Conservation (phyloP, 2,113 vertebrate species). For the Cichladusa arquata region DNA sequence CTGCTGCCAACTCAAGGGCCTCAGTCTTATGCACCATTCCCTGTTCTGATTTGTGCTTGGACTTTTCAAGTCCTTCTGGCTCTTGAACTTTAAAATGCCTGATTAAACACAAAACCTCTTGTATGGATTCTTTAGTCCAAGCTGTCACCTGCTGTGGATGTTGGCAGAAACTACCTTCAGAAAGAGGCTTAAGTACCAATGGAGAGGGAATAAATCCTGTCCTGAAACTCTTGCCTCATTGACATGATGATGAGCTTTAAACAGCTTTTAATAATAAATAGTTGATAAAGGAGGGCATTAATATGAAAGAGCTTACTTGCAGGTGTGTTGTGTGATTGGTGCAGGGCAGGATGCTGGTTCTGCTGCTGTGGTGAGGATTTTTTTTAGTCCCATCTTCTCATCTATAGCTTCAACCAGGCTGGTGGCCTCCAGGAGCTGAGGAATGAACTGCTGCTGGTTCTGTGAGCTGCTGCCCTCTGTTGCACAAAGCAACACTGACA, state of each 20-base stretch:
- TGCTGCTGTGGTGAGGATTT: background rate
- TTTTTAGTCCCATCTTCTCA: background rate
- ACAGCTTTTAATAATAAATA: background rate
- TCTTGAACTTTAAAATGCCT: background rate
- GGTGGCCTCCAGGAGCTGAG: background rate
- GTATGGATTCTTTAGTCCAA: background rate
- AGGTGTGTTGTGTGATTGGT: background rate
- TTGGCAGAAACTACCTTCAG: background rate
- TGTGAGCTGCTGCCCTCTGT: conserved; percentile 53
- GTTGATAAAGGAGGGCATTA: background rate
- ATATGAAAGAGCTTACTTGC: background rate
- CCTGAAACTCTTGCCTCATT: background rate
- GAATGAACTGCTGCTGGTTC: background rate
- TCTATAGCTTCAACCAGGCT: background rate
- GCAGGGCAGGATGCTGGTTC: background rate
- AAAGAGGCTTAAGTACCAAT: background rate
- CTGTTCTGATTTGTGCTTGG: background rate
- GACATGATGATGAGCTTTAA: background rate
- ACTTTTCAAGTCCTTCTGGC: background rate
- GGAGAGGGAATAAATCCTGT: background rate
- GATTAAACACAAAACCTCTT: background rate
- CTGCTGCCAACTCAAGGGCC: background rate
- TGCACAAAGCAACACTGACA: background rate
- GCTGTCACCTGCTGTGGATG: background rate
- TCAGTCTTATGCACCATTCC: background rate